Percentiles rank a stretch among this genome's conserved stretches.
Evolutionary conservation across 2,113 vertebrate genomes (phyloP).

Genomic region (Megalops atlanticus): DNA sequence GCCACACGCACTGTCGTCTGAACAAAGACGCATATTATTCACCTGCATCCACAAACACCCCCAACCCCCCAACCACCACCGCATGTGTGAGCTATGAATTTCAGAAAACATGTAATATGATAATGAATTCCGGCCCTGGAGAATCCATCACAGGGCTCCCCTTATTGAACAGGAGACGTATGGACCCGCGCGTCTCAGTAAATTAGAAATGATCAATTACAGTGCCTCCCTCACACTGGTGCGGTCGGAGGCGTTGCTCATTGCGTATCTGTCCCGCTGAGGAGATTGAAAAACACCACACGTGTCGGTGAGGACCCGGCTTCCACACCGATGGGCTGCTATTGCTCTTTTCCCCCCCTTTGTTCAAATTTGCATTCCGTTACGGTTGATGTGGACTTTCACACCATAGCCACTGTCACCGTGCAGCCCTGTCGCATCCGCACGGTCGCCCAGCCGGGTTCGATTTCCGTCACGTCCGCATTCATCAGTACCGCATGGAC

Average conservation of each 20-base stretch:
- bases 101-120: background rate
- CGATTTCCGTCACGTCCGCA: background rate
- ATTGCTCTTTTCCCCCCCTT: background rate
- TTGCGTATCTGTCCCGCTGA: constrained; percentile 19
- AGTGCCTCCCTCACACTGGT: background rate
- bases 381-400: too few species aligned
- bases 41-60: background rate
- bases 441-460: background rate
- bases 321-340: background rate
- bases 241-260: background rate
- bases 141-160: background rate
- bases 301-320: background rate
- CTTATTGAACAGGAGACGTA: constrained; percentile 26
- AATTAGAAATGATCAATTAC: constrained; percentile 21
- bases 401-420: background rate
- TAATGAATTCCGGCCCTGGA: background rate
- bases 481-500: background rate
- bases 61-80: too few species aligned
- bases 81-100: background rate
- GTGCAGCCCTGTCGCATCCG: background rate
- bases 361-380: background rate
- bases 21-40: background rate
- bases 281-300: constrained; percentile 25
- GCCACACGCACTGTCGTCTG: background rate
- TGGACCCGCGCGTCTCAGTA: constrained; percentile 21